phyloP scores from a whole-genome alignment of 1,140 invertebrate species.

The Anthonomus grandis region DNA sequence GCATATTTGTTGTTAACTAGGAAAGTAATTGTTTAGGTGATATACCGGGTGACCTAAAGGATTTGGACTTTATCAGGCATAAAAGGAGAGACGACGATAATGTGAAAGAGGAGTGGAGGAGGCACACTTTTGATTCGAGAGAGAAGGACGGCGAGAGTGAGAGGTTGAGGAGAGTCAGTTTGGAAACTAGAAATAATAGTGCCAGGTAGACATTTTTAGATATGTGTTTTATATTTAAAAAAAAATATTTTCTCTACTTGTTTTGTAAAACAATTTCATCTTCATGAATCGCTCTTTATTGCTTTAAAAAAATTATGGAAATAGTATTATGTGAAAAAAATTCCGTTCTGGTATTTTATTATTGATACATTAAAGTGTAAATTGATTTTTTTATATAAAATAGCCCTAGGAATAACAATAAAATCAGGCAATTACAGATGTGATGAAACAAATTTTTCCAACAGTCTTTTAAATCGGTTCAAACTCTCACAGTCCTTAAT shows the following conservation, averaged over 20 bases:
- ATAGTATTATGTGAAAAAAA: no score
- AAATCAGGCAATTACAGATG: no score
- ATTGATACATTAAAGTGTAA: no score
- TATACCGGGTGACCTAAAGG: slow-evolving; percentile 25
- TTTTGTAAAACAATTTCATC: slow-evolving; percentile 1
- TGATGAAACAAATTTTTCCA: no score
- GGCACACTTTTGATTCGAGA: slow-evolving; percentile 41
- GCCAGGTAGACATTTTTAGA: slow-evolving; percentile 33
- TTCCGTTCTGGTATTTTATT: no score
- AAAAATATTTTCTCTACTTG: background rate
- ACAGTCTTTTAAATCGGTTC: no score
- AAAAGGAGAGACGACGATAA: slow-evolving; percentile 28
- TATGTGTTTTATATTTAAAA: background rate
- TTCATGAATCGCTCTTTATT: background rate
- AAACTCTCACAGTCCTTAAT: no score
- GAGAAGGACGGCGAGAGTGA: slow-evolving; percentile 38
- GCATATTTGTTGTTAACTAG: no score
- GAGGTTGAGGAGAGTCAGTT: slow-evolving; percentile 35
- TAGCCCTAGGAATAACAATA: no score
- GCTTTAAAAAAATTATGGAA: background rate
- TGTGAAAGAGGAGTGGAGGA: slow-evolving; percentile 33
- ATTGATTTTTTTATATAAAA: no score
- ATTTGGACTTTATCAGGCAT: slow-evolving; percentile 36
- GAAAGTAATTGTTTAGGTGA: no score
- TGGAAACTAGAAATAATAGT: slow-evolving; percentile 37